These are phyloP conservation scores for Crematogaster levior DNA, from an alignment of 2,888 invertebrate species.

Conservation along the genomic window DNA sequence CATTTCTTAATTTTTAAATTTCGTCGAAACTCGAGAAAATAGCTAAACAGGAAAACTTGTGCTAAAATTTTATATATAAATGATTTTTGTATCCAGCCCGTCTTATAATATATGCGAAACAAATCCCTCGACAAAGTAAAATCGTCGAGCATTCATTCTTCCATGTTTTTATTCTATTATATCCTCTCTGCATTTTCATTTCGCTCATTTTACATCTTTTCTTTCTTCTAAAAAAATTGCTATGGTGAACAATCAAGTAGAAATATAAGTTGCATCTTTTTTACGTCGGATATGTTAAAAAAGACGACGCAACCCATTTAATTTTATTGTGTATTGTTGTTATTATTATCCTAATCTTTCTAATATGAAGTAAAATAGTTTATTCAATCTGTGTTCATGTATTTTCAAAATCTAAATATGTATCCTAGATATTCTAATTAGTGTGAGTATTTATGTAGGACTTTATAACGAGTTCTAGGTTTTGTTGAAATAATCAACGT, in stretches of 20 bases:
- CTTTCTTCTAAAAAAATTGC: background rate
- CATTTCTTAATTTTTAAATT: background rate
- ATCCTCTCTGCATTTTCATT: constrained; percentile 4
- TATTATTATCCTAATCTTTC: background rate
- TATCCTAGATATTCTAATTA: background rate
- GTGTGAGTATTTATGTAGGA: too few species aligned
- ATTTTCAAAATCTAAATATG: background rate
- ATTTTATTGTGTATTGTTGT: too few species aligned
- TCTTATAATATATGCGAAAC: background rate
- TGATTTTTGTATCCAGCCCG: background rate
- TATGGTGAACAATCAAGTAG: background rate
- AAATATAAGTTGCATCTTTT: background rate
- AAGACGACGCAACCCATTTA: too few species aligned
- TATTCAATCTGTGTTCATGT: background rate
- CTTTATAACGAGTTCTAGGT: background rate
- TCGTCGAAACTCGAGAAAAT: background rate
- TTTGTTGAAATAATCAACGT: background rate
- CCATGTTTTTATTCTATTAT: constrained; percentile 3
- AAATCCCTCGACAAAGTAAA: constrained; percentile 3
- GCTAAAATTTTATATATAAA: background rate
- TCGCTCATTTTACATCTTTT: background rate
- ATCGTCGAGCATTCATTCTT: constrained; percentile 1
- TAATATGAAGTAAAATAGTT: background rate
- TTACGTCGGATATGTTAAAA: too few species aligned
- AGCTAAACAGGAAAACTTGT: background rate